These are phyloP conservation scores for Callosobruchus maculatus DNA, from an alignment of 2,888 invertebrate species.

Conservation along the genomic window DNA sequence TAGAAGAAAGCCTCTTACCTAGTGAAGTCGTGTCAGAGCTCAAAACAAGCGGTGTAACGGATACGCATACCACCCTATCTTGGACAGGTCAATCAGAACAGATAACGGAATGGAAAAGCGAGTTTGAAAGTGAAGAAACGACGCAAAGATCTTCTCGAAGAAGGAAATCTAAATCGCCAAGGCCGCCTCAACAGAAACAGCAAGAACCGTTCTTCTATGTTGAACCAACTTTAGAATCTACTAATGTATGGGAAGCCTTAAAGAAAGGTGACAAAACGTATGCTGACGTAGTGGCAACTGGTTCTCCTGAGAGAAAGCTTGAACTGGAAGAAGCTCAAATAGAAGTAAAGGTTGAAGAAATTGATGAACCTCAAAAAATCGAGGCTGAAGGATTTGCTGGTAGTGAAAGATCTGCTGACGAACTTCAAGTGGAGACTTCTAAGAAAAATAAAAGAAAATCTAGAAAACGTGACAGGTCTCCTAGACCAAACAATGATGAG, in stretches of 20 bases:
- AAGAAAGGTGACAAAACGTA: conserved; percentile 62
- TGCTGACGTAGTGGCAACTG: conserved; percentile 63
- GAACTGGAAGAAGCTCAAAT: background rate
- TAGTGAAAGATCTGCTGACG: background rate
- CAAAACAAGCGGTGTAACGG: conserved; percentile 21
- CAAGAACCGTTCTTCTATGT: background rate
- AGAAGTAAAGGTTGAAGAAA: conserved; percentile 14
- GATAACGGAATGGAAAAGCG: background rate
- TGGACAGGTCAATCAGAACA: conserved; percentile 7
- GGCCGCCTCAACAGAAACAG: background rate
- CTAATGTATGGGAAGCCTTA: conserved; percentile 54
- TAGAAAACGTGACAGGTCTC: conserved; percentile 14
- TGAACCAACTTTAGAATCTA: background rate
- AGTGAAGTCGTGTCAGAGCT: conserved; percentile 32
- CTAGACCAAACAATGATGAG: background rate
- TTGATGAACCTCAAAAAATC: conserved; percentile 31
- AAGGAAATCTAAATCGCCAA: conserved; percentile 2
- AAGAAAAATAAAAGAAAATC: conserved; percentile 13
- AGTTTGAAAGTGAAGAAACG: background rate
- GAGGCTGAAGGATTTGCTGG: conserved; percentile 49
- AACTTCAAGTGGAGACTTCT: background rate
- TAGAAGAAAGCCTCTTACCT: conserved; percentile 31
- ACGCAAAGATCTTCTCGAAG: conserved; percentile 1
- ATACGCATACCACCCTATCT: conserved; percentile 8
- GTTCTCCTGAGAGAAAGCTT: conserved; percentile 36